Base-by-base conservation (phyloP, 30 jellyfish, hydroid and myxozoan genomes). In the Pelagia noctiluca region DNA sequence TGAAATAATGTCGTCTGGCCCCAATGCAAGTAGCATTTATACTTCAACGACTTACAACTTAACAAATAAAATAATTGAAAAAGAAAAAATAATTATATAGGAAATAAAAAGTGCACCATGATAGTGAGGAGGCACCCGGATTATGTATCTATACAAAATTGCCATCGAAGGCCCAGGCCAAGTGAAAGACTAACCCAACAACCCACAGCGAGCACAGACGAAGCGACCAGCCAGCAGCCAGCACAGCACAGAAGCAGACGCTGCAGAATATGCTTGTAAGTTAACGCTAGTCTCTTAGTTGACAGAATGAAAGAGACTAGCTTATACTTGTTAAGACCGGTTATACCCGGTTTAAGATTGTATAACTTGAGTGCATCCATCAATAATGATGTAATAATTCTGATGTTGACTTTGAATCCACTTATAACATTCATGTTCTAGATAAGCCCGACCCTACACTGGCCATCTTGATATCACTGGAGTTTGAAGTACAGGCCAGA, bases 401-500 rank as follows among this genome's bases (percentile, higher is more conserved):
- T 64, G 78, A 8, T 5, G 23, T 12, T 64, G 32, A 7, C 22
- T 22, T 25, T 31, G 29, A 22, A 54, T 7, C 71, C 32, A 5
- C 7, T 25, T 31, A 64, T 11, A 4, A n/a, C 49, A 2, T 3
- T 0, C 29, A 16, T 28, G 2, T 46, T 2, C 18, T 46, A 82
- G 86, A 71, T 0, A 70, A 82, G 35, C 76, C 85, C 19, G 95
- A 84, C 30, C 95, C 83, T 36, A 84, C 95, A 3, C 42, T 42
- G 65, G 76, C 83, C 30, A 80, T 85, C 24, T 82, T 92, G 77
- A 52, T 73, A 10, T 69, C 85, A 32, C 73, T 84, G 31, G 98
- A 92, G 66, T 92, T 92, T 65, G 98, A 92, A 81, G 98, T 85
- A n/a, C 85, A 92, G 22, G 95, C 95, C 24, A 61, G 89, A 35